phyloP scores from a whole-genome alignment of 2,888 invertebrate genomes.

The Cantharis nigra region DNA sequence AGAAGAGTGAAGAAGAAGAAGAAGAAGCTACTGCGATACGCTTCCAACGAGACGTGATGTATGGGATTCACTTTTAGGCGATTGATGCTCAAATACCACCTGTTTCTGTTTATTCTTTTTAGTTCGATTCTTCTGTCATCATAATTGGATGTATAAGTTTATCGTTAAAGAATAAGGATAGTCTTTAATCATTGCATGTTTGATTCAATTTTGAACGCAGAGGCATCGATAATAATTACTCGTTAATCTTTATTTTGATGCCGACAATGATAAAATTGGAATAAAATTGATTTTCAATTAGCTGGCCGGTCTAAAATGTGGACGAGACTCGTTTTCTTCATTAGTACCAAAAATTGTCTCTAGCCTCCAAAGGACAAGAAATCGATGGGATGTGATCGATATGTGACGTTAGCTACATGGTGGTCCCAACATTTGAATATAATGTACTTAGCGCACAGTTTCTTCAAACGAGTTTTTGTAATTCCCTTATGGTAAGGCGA shows the following conservation, averaged over 20 bases:
- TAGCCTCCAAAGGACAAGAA: slow-evolving; percentile 10
- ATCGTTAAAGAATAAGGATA: neutral
- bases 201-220: neutral
- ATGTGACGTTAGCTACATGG: slow-evolving; percentile 49
- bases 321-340: slow-evolving; percentile 9
- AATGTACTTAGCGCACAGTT: slow-evolving; percentile 44
- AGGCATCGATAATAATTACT: neutral
- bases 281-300: neutral
- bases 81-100: slow-evolving; percentile 12
- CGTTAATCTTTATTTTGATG: neutral
- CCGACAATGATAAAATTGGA: slow-evolving; percentile 7
- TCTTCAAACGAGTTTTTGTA: slow-evolving; percentile 34
- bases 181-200: neutral
- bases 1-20: neutral
- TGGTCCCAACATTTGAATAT: slow-evolving; percentile 55
- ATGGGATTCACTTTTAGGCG: slow-evolving; percentile 26
- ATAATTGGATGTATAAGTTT: neutral
- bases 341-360: slow-evolving; percentile 13
- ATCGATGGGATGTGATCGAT: slow-evolving; percentile 43
- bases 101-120: slow-evolving; percentile 7
- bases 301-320: neutral
- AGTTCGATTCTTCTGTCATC: slow-evolving; percentile 1
- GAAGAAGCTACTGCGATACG: slow-evolving; percentile 29
- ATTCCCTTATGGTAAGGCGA: slow-evolving; percentile 36
- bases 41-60: slow-evolving; percentile 34